These are phyloP conservation scores for Idris sp. DNA, from an alignment of 1,140 invertebrate species.

Conservation along the genomic window DNA sequence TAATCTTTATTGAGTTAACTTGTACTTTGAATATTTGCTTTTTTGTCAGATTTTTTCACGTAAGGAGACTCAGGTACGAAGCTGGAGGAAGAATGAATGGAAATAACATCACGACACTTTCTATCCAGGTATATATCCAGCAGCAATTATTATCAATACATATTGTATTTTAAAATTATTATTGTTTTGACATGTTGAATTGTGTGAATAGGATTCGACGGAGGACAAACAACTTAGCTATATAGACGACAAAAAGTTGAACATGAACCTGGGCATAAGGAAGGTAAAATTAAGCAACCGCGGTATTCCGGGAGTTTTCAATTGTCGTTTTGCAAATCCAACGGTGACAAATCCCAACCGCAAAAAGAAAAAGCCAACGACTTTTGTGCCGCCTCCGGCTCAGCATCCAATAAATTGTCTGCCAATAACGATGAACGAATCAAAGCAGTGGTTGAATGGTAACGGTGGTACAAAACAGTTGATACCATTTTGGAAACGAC, in stretches of 20 bases:
- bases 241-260: conserved; percentile 69
- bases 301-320: conserved; percentile 91
- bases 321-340: conserved; percentile 90
- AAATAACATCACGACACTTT: conserved; percentile 67
- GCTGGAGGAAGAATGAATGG: conserved; percentile 80
- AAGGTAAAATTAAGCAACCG: conserved; percentile 75
- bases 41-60: conserved; percentile 82
- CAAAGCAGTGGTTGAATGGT: conserved; percentile 70
- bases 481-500: conserved; percentile 89
- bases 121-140: conserved; percentile 65
- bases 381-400: conserved; percentile 86
- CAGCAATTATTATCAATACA: conserved; percentile 3
- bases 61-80: conserved; percentile 82
- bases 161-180: no score
- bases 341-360: conserved; percentile 81
- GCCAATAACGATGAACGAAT: conserved; percentile 63
- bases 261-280: conserved; percentile 62
- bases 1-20: background rate
- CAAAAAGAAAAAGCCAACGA: conserved; percentile 93
- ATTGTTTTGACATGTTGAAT: no score
- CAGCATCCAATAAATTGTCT: conserved; percentile 66
- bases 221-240: conserved; percentile 72
- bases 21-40: no score
- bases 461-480: conserved; percentile 71
- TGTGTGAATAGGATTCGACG: conserved; percentile 69